Conservation (phyloP, 1,140 invertebrate species). For the Habropoda laboriosa region DNA sequence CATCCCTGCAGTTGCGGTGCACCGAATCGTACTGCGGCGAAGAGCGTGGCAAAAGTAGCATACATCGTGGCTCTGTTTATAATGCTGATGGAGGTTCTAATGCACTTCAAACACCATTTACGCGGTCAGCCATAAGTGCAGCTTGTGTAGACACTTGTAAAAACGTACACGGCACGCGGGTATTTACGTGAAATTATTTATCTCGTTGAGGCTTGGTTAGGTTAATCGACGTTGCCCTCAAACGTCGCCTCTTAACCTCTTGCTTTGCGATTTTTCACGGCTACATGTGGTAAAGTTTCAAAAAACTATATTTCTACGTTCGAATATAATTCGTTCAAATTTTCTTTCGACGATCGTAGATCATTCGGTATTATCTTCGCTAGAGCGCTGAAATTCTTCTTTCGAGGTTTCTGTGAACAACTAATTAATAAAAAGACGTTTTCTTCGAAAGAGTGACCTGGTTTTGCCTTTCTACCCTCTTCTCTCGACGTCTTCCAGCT, state of each 20-base stretch:
- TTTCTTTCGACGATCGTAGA: no score
- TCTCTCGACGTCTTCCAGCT: conserved; percentile 25
- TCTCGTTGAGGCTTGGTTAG: not conserved
- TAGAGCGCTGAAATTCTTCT: no score
- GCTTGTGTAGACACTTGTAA: conserved; percentile 18
- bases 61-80: conserved; percentile 47
- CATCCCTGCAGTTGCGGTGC: conserved; percentile 13
- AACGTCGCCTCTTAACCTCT: not conserved
- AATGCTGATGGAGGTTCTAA: conserved; percentile 56
- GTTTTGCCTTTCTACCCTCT: conserved; percentile 29
- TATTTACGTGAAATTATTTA: conserved; percentile 46
- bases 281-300: no score
- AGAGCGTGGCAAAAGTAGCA: not conserved
- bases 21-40: not conserved
- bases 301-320: no score
- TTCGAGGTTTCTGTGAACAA: not conserved
- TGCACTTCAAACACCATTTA: conserved; percentile 56
- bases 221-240: conserved; percentile 14
- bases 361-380: not conserved
- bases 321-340: not conserved
- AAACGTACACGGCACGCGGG: not conserved
- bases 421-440: conserved; percentile 17
- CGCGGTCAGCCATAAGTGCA: conserved; percentile 39
- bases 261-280: no score
- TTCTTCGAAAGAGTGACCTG: conserved; percentile 53